Percentiles rank a stretch among this genome's conserved stretches.
Evolutionary conservation across 2,888 invertebrate genomes (phyloP).

Genomic region (Tineola bisselliella): DNA sequence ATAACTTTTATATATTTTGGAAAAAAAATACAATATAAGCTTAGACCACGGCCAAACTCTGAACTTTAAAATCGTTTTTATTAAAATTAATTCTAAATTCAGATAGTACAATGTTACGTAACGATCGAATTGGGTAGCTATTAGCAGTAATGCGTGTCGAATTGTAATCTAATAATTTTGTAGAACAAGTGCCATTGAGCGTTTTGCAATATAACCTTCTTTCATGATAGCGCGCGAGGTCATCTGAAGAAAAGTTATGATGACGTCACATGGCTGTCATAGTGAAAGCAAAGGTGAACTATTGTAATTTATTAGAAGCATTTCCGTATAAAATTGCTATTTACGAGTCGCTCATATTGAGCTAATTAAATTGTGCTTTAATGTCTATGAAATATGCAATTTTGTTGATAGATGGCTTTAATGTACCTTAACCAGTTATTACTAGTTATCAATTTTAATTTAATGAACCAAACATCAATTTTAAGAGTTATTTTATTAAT

Average conservation of each 20-base stretch:
- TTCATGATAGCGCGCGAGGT: constrained; percentile 45
- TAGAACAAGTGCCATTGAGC: constrained; percentile 5
- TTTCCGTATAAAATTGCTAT: not conserved
- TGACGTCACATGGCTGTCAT: constrained; percentile 15
- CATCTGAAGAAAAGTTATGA: constrained; percentile 44
- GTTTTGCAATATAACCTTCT: constrained; percentile 23
- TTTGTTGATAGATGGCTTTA: no score
- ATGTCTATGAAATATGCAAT: no score
- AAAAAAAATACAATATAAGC: no score
- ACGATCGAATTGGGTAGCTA: not conserved
- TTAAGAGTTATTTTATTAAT: no score
- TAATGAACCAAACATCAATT: no score
- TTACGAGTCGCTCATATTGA: not conserved
- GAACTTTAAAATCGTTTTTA: not conserved
- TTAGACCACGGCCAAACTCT: no score
- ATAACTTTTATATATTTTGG: no score
- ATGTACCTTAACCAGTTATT: no score
- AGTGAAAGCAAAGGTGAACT: constrained; percentile 39
- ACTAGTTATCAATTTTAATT: no score
- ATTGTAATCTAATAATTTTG: constrained; percentile 7
- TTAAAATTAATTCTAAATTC: not conserved
- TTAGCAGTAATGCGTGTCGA: constrained; percentile 1
- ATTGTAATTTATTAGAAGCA: constrained; percentile 19
- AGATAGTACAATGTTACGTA: not conserved
- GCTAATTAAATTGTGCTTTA: not conserved